Base-by-base conservation (phyloP, 2,888 invertebrate species). In the Spilarctia lutea region DNA sequence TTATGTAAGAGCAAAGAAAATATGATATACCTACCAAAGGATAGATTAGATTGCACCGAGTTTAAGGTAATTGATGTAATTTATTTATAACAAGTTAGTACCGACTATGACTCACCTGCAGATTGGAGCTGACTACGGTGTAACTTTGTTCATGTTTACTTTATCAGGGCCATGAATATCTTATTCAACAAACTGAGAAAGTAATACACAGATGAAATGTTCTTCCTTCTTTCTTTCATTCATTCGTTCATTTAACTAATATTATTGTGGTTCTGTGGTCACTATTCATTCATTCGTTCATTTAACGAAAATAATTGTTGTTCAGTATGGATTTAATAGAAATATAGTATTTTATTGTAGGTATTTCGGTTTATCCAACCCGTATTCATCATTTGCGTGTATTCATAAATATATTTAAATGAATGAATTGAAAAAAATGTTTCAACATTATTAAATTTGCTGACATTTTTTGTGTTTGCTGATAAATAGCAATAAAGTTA, bases 31-130 rank as follows among this genome's bases (percentile, higher is more conserved):
- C 11, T 56, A 76, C 75, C 76, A 68, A 68, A 74, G 30, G 52
- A 65, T 78, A 82, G 66, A 72, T 75, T 78, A 83, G 80, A 69
- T 73, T 56, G 81, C 83, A 83, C 83, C 77, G 70, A 65, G 65
- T 72, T 75, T 84, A 73, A 71, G 71, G 76, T 72, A 42, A 60
- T 27, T 39, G 35, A 27, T 66, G 3, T 67, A 45, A 66, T 68
- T 71, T 48, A 33, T 39, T 24, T 56, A 56, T 56, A 24, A 56
- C 10, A 52, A 52, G 63, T 33, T 20, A 35, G 33, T 42, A 71
- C 27, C 18, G 18, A 30, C 18, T 30, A 18, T 30, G 30, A 4
- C 18, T 63, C 60, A 2, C 7, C 63, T 63, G 16, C 60, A 13
- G 27, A 11, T 39, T 39, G 39, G 39, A 16, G 45, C 2, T 30